phyloP scores from a whole-genome alignment of 2,797 vertebrate genomes.

The Stomatorhinus walkeri region DNA sequence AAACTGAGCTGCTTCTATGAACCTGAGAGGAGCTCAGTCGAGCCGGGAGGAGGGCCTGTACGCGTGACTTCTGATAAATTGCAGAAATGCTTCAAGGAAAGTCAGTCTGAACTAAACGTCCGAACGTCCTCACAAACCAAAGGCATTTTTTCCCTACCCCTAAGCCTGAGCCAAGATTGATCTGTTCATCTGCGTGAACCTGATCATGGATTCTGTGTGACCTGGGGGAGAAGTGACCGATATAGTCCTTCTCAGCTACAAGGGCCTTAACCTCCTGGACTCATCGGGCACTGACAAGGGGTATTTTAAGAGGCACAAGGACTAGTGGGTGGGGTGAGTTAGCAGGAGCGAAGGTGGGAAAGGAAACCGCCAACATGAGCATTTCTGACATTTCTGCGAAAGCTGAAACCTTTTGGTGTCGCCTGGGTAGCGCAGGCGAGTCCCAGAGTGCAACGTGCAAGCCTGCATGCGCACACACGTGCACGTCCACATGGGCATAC shows the following conservation, averaged over 20 bases:
- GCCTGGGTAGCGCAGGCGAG: background rate
- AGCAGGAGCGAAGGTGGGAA: background rate
- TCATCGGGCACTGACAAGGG: background rate
- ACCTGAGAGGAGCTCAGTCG: background rate
- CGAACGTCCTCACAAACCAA: background rate
- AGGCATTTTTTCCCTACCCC: background rate
- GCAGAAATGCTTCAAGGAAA: background rate
- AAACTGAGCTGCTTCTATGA: background rate
- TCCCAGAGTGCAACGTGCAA: background rate
- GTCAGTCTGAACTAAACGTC: background rate
- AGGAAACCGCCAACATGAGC: background rate
- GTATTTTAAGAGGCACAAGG: background rate
- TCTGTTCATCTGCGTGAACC: background rate
- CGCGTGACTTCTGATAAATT: background rate
- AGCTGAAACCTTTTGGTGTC: background rate
- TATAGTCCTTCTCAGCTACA: background rate
- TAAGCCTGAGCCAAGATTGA: background rate
- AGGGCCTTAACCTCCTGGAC: background rate
- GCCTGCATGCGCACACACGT: background rate
- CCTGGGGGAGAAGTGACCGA: background rate
- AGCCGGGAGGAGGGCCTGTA: background rate
- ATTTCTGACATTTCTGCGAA: background rate
- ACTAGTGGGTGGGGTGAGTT: background rate
- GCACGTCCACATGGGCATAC: background rate
- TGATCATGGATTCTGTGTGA: background rate